Evolutionary conservation across 2,113 vertebrate species (phyloP), one percentile per base, ranked within the genome.

Genomic region (Barnardius zonarius): DNA sequence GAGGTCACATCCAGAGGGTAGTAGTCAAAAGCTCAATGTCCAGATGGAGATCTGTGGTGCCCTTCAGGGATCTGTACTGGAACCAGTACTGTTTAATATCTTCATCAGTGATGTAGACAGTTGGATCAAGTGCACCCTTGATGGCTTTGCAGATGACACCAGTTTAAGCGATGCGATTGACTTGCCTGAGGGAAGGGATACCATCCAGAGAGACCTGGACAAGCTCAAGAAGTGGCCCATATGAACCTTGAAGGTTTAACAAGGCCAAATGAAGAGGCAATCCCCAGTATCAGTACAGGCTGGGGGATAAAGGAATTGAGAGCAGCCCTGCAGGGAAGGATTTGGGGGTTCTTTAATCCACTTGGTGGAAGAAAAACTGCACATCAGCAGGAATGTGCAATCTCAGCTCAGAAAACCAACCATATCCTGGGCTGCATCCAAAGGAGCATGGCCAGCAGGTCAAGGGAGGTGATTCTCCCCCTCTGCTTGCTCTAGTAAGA

Each of bases 341-440:
- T 33, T 22, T 39, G 33, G 46, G 23, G 33, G 13, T 51, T 19
- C 43, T 66, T 33, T 57, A 12, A 22, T 33, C 31, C 54, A 57
- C 31, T 33, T 33, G 27, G 27, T 85, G 43, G 16, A 67, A 52
- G 23, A 39, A 44, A 59, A 39, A 14, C 28, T 80, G 67, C 19
- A 22, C 33, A 9, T 52, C 28, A 61, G 16, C 44, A 10, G 44
- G 8, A 39, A 18, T 25, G 67, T 67, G 28, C 2, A 2, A 7
- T 46, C 19, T 24, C 0, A 0, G 30, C n/a, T 30, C 28, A 46
- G 67, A 85, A 52, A 67, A 52, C 44, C 37, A 30, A 0, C 5
- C 17, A 13, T 59, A 13, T 46, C 67, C 61, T 46, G 44, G 16
- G 67, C 67, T 67, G 61, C 28, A 76, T 8, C 22, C 33, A 9